These are phyloP conservation scores for Aphidius gifuensis DNA, from an alignment of 1,140 invertebrate genomes.

Conservation along the genomic window DNA sequence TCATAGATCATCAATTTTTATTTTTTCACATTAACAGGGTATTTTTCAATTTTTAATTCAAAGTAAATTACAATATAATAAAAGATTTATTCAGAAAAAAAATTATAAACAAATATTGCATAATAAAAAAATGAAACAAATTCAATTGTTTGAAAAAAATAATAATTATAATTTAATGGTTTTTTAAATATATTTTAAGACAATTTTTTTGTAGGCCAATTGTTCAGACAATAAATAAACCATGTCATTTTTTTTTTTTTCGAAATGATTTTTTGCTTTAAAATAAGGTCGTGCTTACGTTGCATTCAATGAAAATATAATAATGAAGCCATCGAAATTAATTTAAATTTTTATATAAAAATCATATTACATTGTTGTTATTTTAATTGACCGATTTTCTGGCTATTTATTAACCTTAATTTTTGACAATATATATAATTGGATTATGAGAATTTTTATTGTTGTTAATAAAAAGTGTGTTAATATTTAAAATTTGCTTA, in stretches of 20 bases:
- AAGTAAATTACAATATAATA: too few relatives aligned
- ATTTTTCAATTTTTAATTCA: too few relatives aligned
- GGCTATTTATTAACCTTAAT: slow-evolving; percentile 21
- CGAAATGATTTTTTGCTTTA: slow-evolving; percentile 7
- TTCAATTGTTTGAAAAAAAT: too few relatives aligned
- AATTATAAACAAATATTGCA: too few relatives aligned
- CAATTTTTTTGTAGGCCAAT: neutral
- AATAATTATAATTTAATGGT: neutral
- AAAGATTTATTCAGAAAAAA: too few relatives aligned
- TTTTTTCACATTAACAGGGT: too few relatives aligned
- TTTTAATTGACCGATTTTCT: neutral
- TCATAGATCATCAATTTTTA: too few relatives aligned
- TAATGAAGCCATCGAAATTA: neutral
- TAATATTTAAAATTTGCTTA: neutral
- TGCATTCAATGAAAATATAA: slow-evolving; percentile 29
- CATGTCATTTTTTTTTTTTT: neutral
- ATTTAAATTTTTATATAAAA: slow-evolving; percentile 6
- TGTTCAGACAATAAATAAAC: neutral
- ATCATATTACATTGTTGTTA: neutral
- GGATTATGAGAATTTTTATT: neutral
- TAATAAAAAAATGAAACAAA: too few relatives aligned
- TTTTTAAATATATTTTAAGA: neutral
- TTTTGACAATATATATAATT: slow-evolving; percentile 24
- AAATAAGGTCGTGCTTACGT: slow-evolving; percentile 31
- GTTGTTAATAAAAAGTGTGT: neutral